phyloP scores from a whole-genome alignment of 1,140 invertebrate genomes.

The Euura lappo region DNA sequence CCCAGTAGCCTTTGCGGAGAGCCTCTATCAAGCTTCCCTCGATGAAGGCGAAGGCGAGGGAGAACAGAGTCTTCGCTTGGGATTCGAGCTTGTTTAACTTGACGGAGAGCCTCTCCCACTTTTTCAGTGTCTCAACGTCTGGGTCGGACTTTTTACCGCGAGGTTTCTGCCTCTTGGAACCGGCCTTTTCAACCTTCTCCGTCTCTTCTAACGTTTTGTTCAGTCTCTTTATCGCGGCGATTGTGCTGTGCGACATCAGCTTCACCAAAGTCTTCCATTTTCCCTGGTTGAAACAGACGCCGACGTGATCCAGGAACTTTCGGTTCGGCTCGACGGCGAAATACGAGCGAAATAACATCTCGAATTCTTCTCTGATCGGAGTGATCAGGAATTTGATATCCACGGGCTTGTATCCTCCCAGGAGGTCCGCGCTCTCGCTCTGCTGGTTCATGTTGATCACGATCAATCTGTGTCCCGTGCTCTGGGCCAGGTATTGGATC shows the following conservation, averaged over 20 bases:
- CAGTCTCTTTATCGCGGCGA: conserved; percentile 70
- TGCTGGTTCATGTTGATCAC: conserved; percentile 99
- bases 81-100: conserved; percentile 74
- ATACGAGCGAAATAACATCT: conserved; percentile 78
- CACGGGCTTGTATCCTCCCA: conserved; percentile 97
- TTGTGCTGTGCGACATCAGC: conserved; percentile 79
- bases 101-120: conserved; percentile 71
- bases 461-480: conserved; percentile 82
- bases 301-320: conserved; percentile 83
- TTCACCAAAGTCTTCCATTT: conserved; percentile 76
- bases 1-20: conserved; percentile 90
- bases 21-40: conserved; percentile 93
- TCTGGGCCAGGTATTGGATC: conserved; percentile 89
- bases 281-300: conserved; percentile 73
- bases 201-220: conserved; percentile 24
- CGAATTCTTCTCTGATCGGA: conserved; percentile 86
- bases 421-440: conserved; percentile 93
- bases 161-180: conserved; percentile 25
- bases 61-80: conserved; percentile 73
- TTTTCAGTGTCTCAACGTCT: conserved; percentile 35
- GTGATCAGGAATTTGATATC: conserved; percentile 85
- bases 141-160: conserved; percentile 24
- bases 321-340: conserved; percentile 84
- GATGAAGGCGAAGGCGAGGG: conserved; percentile 90
- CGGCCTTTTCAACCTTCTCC: conserved; percentile 28